Base-by-base conservation (phyloP, 2,888 invertebrate species). In the Cephus runcator region DNA sequence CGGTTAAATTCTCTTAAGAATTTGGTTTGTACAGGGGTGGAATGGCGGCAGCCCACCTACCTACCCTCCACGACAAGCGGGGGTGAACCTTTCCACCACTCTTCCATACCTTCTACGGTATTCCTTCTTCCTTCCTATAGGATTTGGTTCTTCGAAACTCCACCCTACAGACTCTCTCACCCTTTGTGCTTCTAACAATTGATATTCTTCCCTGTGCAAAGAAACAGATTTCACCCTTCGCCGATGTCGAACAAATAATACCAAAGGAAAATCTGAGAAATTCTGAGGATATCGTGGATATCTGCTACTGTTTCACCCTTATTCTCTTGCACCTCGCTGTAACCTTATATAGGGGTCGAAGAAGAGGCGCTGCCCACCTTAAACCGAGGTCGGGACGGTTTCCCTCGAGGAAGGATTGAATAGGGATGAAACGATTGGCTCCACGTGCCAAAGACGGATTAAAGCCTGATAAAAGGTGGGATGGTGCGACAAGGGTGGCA, bases 1-100 rank as follows among this genome's bases (percentile, higher is more conserved):
- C 90, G 90, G 90, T 90, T 91, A 91, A 91, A 91, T 91, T 91
- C 91, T 91, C 91, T 91, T 90, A 91, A 91, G 91, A 91, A 91
- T 91, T 91, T 88, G 87, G 91, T 90, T 91, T 90, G 88, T 87
- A 87, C 87, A 89, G 89, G 90, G 89, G 87, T 74, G 79, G 76
- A 81, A 77, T 73, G 77, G 77, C 73, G 69, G 79, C 79, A 80
- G 80, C 79, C 79, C 81, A 30, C 79, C 81, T 71, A 69, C 71
- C 76, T 77, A 79, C 77, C 79, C 71, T 79, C 81, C 69, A 76
- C 80, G 80, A 31, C 23, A 76, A 73, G 75, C 75, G 40, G 69
- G 69, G 71, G 34, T 30, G 78, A 79, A 81, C 79, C 80, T 81
- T 81, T 85, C 83, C 83, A 35, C 83, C 83, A 69, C 77, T 69